Base-by-base conservation (phyloP, 2,888 invertebrate species). In the Volucella bombylans region DNA sequence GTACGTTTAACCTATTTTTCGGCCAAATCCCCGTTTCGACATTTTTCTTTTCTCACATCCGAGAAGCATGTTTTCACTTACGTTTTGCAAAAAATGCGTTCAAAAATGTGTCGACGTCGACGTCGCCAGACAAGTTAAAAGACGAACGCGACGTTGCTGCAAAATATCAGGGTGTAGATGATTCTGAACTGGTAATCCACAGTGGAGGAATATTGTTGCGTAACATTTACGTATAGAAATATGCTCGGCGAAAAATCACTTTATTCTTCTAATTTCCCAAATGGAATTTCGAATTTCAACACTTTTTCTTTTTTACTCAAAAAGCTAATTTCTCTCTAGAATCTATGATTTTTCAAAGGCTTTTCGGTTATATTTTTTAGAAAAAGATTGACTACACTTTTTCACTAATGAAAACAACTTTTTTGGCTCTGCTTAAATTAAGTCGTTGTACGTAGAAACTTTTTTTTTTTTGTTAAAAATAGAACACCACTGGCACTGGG, bases 201-300 rank as follows among this genome's bases (percentile, higher is more conserved):
- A 81, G 71, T 57, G 67, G 71, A 49, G 71, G 57, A 62, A 77
- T 61, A 57, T 15, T 72, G 68, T 85, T 85, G 85, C 85, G 85
- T 85, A 85, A 85, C 85, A 85, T 85, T 85, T 81, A 85, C 81
- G 85, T 76, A 57, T 77, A 65, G 76, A 85, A 31, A 31, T 76
- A 49, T 57, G 50, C 61, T 61, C 65, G 23, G 61, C 47, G 47
- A 76, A 74, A 68, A 79, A 47, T 68, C 62, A 57, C 68, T 69
- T 64, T 59, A 69, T 74, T 68, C 23, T 52, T 55, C 64, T 31
- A 3, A n/a, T 52, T 31, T 55, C 38, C 12, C 45, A 15, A 47
- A 68, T 47, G 61, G 68, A 72, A 43, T 68, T 62, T 41, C 23
- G 68, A 72, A 43, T 68, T 62, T 41, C 23, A 74, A 15, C n/a